Conservation (phyloP, 2,888 invertebrate genomes). For the Sepioteuthis lessoniana region DNA sequence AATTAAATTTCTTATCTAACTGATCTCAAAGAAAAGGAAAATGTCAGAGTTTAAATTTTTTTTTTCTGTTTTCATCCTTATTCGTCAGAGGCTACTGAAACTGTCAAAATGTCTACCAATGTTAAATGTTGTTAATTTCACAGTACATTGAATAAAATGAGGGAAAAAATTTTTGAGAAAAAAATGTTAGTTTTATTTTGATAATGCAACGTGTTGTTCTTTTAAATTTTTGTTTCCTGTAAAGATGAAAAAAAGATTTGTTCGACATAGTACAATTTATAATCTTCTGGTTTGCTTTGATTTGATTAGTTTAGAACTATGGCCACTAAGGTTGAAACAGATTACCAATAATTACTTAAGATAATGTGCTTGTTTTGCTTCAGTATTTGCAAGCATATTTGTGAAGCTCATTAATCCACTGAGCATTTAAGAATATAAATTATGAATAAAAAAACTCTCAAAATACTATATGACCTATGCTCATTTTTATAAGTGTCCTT, state of each 20-base stretch:
- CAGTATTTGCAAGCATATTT: background rate
- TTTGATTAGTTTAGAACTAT: background rate
- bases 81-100: background rate
- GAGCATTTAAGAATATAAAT: no score
- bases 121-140: background rate
- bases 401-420: no score
- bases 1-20: constrained; percentile 6
- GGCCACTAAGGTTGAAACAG: background rate
- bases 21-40: background rate
- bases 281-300: background rate
- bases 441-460: no score
- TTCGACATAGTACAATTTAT: background rate
- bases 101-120: background rate
- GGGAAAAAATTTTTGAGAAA: background rate
- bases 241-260: background rate
- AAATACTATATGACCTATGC: no score
- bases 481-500: no score
- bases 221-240: background rate
- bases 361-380: background rate
- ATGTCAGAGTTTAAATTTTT: background rate
- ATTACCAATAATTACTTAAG: background rate
- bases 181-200: background rate
- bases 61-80: background rate
- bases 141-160: background rate
- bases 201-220: background rate